Evolutionary conservation across 1,140 invertebrate species (phyloP).

Genomic region (Stegodyphus mimosarum): DNA sequence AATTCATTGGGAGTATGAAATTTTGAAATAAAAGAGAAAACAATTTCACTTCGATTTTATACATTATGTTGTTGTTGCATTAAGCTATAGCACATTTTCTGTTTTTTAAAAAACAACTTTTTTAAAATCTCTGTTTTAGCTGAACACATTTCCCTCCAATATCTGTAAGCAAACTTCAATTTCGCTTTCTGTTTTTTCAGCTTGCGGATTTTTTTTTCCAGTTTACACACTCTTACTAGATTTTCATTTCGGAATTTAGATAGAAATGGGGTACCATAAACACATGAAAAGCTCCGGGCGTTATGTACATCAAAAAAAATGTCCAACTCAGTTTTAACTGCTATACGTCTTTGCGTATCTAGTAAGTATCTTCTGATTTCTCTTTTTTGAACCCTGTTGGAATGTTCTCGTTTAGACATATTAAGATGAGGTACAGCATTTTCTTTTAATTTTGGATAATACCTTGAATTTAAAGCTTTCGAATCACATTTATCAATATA

Average conservation of each 20-base stretch:
- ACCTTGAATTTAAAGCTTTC: background rate
- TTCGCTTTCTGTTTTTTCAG: background rate
- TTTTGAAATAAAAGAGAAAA: no score
- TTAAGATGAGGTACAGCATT: background rate
- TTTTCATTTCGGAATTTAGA: background rate
- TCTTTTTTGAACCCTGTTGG: background rate
- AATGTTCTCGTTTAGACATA: background rate
- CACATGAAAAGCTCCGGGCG: background rate
- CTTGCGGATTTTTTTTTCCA: background rate
- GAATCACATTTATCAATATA: background rate
- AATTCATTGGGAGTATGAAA: no score
- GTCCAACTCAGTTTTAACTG: background rate
- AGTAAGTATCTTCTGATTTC: background rate
- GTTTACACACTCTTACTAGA: background rate
- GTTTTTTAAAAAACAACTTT: no score
- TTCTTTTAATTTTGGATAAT: background rate
- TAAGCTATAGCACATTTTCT: no score
- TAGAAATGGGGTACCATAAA: background rate
- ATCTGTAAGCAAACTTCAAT: background rate
- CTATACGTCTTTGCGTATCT: background rate
- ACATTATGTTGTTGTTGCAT: no score
- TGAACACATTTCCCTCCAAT: background rate
- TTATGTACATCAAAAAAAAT: background rate
- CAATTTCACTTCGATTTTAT: no score
- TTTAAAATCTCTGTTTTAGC: background rate